Conservation (phyloP, 1,140 invertebrate species). For the Calycopis cecrops region DNA sequence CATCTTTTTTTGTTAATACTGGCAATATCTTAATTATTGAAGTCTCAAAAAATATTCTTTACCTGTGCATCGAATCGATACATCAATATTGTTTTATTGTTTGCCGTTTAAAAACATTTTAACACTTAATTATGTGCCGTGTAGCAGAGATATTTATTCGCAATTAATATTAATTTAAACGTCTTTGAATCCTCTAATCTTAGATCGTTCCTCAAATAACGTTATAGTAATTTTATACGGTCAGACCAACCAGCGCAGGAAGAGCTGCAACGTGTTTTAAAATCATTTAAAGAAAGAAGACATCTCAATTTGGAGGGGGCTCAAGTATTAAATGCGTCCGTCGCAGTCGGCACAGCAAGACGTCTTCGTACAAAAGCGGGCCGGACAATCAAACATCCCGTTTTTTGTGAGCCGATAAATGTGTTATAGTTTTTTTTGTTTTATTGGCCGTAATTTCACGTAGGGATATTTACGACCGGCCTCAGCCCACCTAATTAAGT, state of each 20-base stretch:
- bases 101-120: no score
- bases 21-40: no score
- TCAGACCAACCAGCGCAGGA: constrained; percentile 19
- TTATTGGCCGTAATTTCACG: constrained; percentile 72
- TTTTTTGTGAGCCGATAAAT: constrained; percentile 72
- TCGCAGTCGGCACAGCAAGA: constrained; percentile 47
- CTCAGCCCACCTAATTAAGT: constrained; percentile 70
- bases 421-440: constrained; percentile 70
- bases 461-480: constrained; percentile 69
- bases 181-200: constrained; percentile 4
- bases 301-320: constrained; percentile 31
- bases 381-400: constrained; percentile 59
- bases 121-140: neutral
- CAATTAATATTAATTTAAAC: constrained; percentile 7
- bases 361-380: constrained; percentile 59
- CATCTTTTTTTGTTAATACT: no score
- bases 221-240: constrained; percentile 16
- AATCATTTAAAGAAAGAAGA: constrained; percentile 23
- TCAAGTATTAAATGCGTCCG: constrained; percentile 24
- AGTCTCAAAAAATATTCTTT: no score
- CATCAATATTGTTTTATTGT: no score
- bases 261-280: constrained; percentile 25
- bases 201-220: constrained; percentile 15
- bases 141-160: neutral
- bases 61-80: no score